These are phyloP conservation scores for Coptodon rendalli DNA, from an alignment of 2,113 vertebrate species.

Conservation along the genomic window DNA sequence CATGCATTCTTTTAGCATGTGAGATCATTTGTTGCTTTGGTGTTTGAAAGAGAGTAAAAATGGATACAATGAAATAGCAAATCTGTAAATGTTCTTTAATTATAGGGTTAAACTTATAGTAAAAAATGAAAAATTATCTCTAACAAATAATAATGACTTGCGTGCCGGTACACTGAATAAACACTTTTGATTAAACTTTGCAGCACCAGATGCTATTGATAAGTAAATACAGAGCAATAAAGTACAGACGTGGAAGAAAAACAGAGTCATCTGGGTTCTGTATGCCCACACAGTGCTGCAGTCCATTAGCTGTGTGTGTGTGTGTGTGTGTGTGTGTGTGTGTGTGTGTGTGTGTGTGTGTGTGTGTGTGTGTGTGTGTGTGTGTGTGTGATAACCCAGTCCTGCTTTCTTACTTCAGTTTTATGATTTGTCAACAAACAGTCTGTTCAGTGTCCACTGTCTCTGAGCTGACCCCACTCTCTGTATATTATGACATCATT, in stretches of 20 bases:
- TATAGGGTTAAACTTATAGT: background rate
- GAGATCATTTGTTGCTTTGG: background rate
- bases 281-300: conserved; percentile 8
- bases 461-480: background rate
- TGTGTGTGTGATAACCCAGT: background rate
- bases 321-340: background rate
- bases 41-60: background rate
- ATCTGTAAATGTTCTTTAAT: background rate
- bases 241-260: conserved; percentile 9
- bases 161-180: background rate
- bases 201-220: background rate
- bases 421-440: conserved; percentile 46
- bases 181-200: conserved; percentile 9
- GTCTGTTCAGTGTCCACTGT: background rate
- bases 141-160: background rate
- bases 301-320: conserved; percentile 1
- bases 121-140: background rate
- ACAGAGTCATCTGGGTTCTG: conserved; percentile 40
- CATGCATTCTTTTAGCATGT: background rate
- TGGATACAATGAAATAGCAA: background rate
- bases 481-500: conserved; percentile 36
- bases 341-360: background rate
- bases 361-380: background rate
- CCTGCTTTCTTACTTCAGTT: conserved; percentile 16
- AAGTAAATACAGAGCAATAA: background rate